Conservation (phyloP, 2,797 vertebrate genomes). For the Etheostoma perlongum region DNA sequence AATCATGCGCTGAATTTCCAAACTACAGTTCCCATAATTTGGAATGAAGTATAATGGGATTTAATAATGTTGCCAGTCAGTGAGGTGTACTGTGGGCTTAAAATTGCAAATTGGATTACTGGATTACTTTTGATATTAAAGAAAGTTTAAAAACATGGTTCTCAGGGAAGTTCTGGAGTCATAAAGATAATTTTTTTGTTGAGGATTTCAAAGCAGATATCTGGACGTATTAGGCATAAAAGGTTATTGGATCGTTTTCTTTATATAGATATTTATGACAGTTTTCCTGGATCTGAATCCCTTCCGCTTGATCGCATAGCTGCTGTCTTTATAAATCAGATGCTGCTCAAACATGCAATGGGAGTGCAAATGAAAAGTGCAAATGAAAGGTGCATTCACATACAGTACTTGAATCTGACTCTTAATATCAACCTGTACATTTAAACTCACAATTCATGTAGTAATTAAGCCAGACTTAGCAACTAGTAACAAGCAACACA, state of each 20-base stretch:
- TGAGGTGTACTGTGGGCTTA: too few relatives aligned
- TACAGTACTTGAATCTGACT: not conserved
- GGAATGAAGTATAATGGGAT: too few relatives aligned
- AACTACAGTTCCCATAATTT: too few relatives aligned
- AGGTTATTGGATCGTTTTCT: not conserved
- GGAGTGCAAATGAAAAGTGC: not conserved
- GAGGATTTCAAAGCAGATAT: not conserved
- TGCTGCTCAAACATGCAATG: not conserved
- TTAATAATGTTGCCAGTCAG: too few relatives aligned
- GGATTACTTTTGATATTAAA: not conserved
- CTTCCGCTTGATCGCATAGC: not conserved
- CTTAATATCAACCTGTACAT: too few relatives aligned
- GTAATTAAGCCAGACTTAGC: not conserved
- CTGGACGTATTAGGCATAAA: not conserved
- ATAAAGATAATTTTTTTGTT: too few relatives aligned
- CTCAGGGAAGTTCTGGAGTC: too few relatives aligned
- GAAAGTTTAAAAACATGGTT: not conserved
- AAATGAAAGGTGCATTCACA: not conserved
- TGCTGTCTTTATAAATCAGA: not conserved
- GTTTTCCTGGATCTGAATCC: not conserved
- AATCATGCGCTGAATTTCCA: too few relatives aligned
- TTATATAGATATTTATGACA: not conserved
- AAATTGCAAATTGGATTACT: too few relatives aligned
- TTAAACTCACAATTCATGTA: not conserved
- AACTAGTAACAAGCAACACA: too few relatives aligned